phyloP scores from a whole-genome alignment of 2,888 invertebrate genomes.

The Yponomeuta plumbellus region DNA sequence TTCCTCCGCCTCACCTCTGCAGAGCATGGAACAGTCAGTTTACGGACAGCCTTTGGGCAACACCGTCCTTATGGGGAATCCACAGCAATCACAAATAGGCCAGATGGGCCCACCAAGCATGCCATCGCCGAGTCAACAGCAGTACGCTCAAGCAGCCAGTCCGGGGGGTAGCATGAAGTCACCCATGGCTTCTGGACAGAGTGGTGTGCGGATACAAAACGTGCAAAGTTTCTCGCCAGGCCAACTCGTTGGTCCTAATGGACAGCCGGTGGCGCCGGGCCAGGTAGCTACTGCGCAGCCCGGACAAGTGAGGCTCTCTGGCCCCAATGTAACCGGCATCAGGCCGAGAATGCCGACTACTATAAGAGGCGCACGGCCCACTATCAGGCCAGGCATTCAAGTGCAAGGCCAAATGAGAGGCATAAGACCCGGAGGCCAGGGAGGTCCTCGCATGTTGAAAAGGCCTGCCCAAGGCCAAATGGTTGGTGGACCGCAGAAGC shows the following conservation, averaged over 20 bases:
- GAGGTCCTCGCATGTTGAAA: constrained; percentile 58
- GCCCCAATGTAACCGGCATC: constrained; percentile 45
- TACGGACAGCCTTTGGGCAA: constrained; percentile 45
- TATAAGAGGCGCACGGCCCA: constrained; percentile 49
- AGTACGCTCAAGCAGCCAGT: constrained; percentile 49
- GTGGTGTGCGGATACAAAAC: constrained; percentile 58
- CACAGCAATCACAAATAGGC: constrained; percentile 31
- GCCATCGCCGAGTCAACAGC: constrained; percentile 36
- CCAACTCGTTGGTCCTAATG: constrained; percentile 38
- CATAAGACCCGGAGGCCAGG: constrained; percentile 34
- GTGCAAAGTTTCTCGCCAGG: constrained; percentile 62
- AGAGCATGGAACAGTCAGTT: constrained; percentile 65
- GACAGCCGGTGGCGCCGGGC: constrained; percentile 30
- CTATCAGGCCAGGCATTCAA: constrained; percentile 59
- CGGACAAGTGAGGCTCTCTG: constrained; percentile 52
- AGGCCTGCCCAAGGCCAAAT: constrained; percentile 39
- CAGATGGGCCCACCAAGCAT: constrained; percentile 43
- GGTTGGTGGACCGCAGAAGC: constrained; percentile 53
- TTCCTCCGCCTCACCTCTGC: constrained; percentile 54
- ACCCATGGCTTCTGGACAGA: constrained; percentile 27
- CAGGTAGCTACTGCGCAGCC: constrained; percentile 35
- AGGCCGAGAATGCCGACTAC: constrained; percentile 54
- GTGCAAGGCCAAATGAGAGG: constrained; percentile 61
- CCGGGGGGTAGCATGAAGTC: constrained; percentile 53
- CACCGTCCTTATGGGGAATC: constrained; percentile 30